These are phyloP conservation scores for Lepus townsendii DNA, from an alignment of 2,797 vertebrate genomes.

Conservation along the genomic window DNA sequence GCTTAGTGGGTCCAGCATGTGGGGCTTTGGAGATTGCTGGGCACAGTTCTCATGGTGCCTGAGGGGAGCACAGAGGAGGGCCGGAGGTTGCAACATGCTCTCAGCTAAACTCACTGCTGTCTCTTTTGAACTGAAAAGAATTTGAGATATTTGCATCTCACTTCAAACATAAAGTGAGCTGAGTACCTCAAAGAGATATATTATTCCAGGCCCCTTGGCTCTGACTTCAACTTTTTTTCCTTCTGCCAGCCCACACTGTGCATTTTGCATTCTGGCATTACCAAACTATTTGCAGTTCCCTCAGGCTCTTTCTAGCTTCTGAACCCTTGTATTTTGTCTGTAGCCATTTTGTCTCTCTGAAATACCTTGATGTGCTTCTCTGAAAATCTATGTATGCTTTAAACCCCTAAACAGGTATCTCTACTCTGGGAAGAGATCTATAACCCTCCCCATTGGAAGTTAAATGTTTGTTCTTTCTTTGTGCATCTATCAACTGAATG, in stretches of 20 bases:
- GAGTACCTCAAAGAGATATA: conserved; percentile 28
- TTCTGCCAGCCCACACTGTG: background rate
- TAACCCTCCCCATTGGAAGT: background rate
- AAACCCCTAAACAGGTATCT: background rate
- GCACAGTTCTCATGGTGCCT: conserved; percentile 49
- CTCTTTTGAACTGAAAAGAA: conserved; percentile 41
- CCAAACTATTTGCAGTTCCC: background rate
- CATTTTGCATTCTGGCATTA: background rate
- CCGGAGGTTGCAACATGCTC: conserved; percentile 19
- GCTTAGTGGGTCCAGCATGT: conserved; percentile 77
- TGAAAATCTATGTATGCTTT: conserved; percentile 24
- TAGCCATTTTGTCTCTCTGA: background rate
- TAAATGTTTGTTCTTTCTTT: background rate
- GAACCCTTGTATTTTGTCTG: background rate
- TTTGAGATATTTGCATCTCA: conserved; percentile 65
- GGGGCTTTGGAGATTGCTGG: conserved; percentile 61
- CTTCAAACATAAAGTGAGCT: conserved; percentile 45
- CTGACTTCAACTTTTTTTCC: background rate
- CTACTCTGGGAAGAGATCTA: background rate
- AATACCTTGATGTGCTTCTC: background rate
- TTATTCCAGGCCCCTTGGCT: background rate
- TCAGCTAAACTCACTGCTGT: conserved; percentile 3
- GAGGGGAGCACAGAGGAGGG: conserved; percentile 39
- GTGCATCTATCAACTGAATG: background rate
- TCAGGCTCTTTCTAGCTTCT: background rate